Evolutionary conservation across 2,888 invertebrate genomes (phyloP), one percentile per base, ranked within the genome.

Genomic region (Chloromyia formosa): DNA sequence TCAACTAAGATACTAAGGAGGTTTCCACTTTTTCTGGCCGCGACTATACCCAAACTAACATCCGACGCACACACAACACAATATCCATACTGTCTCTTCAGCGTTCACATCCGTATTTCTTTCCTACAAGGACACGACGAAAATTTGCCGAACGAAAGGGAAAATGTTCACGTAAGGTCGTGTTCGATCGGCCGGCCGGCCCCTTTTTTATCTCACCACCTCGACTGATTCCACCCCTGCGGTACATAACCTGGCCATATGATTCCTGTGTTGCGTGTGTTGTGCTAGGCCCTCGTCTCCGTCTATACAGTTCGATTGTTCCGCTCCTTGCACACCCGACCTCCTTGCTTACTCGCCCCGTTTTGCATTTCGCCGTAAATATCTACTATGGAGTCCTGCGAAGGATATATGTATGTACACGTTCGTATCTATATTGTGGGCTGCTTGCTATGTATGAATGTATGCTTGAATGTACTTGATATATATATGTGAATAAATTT

Each of bases 131-230:
- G 68, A 54, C 68, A 69, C 53, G 27, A 35, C 27, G 16, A 49
- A 49, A 49, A n/a, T 53, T 14, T 54, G 23, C 68, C 68, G 54
- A 69, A 69, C 54, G 68, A 69, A 69, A 69, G 68, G 68, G 68
- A 69, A 69, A 69, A 69, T 54, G 53, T 23, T 12, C 45, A 23
- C 42, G 18, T 14, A 27, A 2, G 1, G 27, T 64, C 40, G 22
- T 16, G 18, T 64, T 64, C 61, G 45, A 10, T 49, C 66, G 12
- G 40, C 16, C 49, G 49, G 49, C 16, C 49, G 49, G 60, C 60
- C 60, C 49, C 54, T 53, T 16, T n/a, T 35, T 35, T 35, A 35
- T 35, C 27, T 7, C 27, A 35, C 27, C 27, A 53, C 27, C 10
- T 35, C 23, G 27, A 49, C 35, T 4, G 40, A n/a, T 18, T 23